Evolutionary conservation across 2,797 vertebrate species (phyloP).

Genomic region (Phalloptychus januarius): DNA sequence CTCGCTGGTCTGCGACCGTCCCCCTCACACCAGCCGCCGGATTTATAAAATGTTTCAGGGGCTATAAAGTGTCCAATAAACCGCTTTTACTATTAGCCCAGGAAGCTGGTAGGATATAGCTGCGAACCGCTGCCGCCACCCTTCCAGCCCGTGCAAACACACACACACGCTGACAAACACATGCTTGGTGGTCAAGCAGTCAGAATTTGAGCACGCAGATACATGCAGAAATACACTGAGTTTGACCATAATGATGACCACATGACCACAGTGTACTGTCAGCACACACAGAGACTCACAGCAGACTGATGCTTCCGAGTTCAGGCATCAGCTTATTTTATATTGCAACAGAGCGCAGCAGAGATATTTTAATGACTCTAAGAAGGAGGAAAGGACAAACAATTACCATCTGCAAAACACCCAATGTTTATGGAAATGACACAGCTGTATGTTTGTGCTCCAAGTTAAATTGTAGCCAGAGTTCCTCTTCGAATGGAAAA

Average conservation of each 20-base stretch:
- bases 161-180: conserved; percentile 20
- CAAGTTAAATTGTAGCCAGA: not conserved
- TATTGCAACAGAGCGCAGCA: not conserved
- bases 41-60: conserved; percentile 60
- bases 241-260: conserved; percentile 36
- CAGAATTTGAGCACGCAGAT: conserved; percentile 35
- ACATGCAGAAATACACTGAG: conserved; percentile 35
- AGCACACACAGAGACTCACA: conserved; percentile 9
- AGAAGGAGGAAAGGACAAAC: not conserved
- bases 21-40: conserved; percentile 23
- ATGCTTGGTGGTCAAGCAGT: conserved; percentile 33
- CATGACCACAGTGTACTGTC: conserved; percentile 23
- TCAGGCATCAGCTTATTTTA: conserved; percentile 20
- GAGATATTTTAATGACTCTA: not conserved
- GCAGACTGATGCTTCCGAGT: conserved; percentile 8
- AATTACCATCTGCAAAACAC: conserved; percentile 5
- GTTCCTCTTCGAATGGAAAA: not conserved
- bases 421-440: not conserved
- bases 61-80: conserved; percentile 69
- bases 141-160: conserved; percentile 33
- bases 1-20: conserved; percentile 32
- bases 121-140: conserved; percentile 43
- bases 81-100: conserved; percentile 63
- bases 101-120: conserved; percentile 48
- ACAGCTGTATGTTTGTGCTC: not conserved